Conservation (phyloP, 2,797 vertebrate species). For the Manis javanica region DNA sequence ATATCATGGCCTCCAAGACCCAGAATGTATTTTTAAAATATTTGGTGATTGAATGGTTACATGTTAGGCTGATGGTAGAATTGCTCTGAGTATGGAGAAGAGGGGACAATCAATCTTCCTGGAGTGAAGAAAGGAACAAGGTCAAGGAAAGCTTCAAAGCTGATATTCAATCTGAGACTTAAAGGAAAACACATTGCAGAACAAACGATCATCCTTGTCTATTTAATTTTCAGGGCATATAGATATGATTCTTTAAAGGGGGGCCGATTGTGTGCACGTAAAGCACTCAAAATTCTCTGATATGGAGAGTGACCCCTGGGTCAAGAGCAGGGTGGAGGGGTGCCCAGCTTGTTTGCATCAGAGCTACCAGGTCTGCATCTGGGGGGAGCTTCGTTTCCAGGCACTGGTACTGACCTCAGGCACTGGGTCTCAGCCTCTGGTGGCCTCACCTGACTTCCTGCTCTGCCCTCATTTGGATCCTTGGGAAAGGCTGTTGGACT, state of each 20-base stretch:
- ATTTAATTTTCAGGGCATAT: not conserved
- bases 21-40: not conserved
- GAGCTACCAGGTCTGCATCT: not conserved
- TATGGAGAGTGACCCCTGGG: not conserved
- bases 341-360: not conserved
- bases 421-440: not conserved
- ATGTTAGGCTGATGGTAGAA: not conserved
- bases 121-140: slow-evolving; percentile 38
- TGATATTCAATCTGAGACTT: slow-evolving; percentile 43
- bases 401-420: not conserved
- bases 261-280: not conserved
- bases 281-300: not conserved
- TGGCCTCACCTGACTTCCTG: slow-evolving; percentile 69
- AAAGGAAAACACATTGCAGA: slow-evolving; percentile 61
- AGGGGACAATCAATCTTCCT: slow-evolving; percentile 17
- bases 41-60: not conserved
- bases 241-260: not conserved
- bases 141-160: slow-evolving; percentile 65
- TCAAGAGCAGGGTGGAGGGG: not conserved
- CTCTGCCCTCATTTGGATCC: not conserved
- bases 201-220: slow-evolving; percentile 16
- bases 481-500: slow-evolving; percentile 65
- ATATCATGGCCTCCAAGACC: not conserved
- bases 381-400: not conserved
- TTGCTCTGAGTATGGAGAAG: not conserved